Conservation (phyloP, 2,888 invertebrate genomes). For the Loripinus fragilis region DNA sequence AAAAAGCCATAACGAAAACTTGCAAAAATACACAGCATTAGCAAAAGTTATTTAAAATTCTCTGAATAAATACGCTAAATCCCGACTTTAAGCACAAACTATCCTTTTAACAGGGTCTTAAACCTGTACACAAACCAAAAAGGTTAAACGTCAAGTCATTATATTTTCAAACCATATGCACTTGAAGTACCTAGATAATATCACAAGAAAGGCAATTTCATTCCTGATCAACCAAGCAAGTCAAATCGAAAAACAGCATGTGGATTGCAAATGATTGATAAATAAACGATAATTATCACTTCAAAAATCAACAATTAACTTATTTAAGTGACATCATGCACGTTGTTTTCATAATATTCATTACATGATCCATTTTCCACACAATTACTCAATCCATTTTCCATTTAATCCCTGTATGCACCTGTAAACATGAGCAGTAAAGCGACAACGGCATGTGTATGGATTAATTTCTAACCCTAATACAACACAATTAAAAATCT, state of each 20-base stretch:
- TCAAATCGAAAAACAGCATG: background rate
- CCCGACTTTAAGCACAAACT: no score
- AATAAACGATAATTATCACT: background rate
- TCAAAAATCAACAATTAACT: background rate
- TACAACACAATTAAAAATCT: no score
- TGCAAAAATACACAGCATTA: no score
- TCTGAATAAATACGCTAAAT: no score
- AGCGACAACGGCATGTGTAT: background rate
- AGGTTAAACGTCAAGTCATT: background rate
- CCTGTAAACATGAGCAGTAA: background rate
- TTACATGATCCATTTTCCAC: no score
- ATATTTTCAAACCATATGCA: background rate
- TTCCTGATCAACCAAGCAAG: constrained; percentile 3
- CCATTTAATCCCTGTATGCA: background rate
- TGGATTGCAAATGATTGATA: background rate
- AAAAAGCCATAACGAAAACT: no score
- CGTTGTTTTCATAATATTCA: background rate
- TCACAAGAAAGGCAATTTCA: background rate
- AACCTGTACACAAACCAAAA: no score
- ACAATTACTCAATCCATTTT: background rate
- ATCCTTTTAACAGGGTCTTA: no score
- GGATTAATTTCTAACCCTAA: background rate
- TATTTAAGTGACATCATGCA: background rate
- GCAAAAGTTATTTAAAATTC: no score
- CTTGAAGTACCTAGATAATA: background rate